phyloP scores from a whole-genome alignment of 2,113 vertebrate genomes.

The Corvus cornix region DNA sequence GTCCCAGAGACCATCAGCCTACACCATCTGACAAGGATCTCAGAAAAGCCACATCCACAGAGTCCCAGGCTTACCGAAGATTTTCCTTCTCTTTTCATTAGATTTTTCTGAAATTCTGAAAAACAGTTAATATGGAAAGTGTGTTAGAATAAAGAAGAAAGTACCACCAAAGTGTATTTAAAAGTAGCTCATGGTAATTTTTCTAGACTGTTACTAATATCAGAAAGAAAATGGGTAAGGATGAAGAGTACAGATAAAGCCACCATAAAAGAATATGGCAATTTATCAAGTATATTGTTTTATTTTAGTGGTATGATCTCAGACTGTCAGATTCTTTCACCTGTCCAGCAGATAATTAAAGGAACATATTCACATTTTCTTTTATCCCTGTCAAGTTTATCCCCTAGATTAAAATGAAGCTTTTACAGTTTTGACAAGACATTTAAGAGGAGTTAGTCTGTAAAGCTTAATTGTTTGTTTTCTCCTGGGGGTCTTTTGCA shows the following conservation, averaged over 20 bases:
- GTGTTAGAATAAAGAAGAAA: background rate
- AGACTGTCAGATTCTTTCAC: background rate
- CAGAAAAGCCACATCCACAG: background rate
- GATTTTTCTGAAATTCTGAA: background rate
- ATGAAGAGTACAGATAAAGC: background rate
- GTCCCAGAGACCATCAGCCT: background rate
- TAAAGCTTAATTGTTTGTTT: slow-evolving; percentile 38
- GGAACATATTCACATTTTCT: background rate
- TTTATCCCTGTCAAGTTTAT: background rate
- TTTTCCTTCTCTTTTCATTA: background rate
- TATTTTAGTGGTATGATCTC: background rate
- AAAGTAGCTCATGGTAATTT: background rate
- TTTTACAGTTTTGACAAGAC: background rate
- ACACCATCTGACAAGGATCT: background rate
- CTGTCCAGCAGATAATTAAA: background rate
- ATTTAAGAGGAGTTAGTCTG: slow-evolving; percentile 5
- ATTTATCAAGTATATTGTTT: background rate
- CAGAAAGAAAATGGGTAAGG: background rate
- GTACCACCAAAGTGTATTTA: background rate
- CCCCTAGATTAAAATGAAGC: background rate
- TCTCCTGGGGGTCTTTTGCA: background rate
- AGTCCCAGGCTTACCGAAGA: background rate
- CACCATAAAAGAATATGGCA: background rate
- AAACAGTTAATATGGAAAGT: background rate
- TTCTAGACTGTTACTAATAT: background rate